phyloP scores from a whole-genome alignment of 2,797 vertebrate species.

The Acipenser oxyrinchus region DNA sequence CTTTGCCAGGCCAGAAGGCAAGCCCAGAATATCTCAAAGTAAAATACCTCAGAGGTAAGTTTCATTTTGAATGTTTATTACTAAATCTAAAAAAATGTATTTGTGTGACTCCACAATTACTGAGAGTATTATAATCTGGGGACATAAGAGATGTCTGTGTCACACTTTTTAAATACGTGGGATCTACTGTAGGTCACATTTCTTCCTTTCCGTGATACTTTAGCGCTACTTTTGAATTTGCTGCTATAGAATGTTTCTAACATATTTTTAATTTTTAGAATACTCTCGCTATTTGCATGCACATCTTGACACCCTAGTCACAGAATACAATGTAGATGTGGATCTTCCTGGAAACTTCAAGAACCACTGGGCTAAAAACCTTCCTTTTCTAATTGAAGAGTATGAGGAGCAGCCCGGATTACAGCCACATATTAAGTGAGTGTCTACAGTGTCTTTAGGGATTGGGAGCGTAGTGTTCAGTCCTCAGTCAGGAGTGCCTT shows the following conservation, averaged over 20 bases:
- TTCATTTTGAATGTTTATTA: too few relatives aligned
- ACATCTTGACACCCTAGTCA: slow-evolving; percentile 84
- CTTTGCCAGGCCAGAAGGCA: slow-evolving; percentile 89
- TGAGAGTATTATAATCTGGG: too few relatives aligned
- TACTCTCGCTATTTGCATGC: slow-evolving; percentile 95
- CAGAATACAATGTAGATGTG: slow-evolving; percentile 83
- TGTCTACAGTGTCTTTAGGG: slow-evolving; percentile 5
- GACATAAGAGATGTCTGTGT: too few relatives aligned
- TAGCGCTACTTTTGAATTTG: too few relatives aligned
- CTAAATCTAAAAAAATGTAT: too few relatives aligned
- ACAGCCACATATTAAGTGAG: slow-evolving; percentile 92
- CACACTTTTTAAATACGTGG: too few relatives aligned
- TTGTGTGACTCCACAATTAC: too few relatives aligned
- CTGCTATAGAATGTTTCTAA: too few relatives aligned
- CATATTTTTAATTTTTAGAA: slow-evolving; percentile 49
- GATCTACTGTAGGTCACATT: too few relatives aligned
- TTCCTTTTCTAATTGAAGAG: slow-evolving; percentile 91
- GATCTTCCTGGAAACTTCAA: slow-evolving; percentile 93
- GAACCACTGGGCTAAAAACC: slow-evolving; percentile 95
- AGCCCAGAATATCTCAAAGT: slow-evolving; percentile 96
- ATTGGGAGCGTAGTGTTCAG: background rate
- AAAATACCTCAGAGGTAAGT: slow-evolving; percentile 90
- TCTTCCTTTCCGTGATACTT: too few relatives aligned
- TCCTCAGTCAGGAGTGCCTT: too few relatives aligned
- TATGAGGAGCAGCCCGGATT: slow-evolving; percentile 94